Percentiles rank a stretch among this genome's conserved stretches.
Conservation (phyloP, 2,797 vertebrate species). For the Triplophysa yarkandensis region DNA sequence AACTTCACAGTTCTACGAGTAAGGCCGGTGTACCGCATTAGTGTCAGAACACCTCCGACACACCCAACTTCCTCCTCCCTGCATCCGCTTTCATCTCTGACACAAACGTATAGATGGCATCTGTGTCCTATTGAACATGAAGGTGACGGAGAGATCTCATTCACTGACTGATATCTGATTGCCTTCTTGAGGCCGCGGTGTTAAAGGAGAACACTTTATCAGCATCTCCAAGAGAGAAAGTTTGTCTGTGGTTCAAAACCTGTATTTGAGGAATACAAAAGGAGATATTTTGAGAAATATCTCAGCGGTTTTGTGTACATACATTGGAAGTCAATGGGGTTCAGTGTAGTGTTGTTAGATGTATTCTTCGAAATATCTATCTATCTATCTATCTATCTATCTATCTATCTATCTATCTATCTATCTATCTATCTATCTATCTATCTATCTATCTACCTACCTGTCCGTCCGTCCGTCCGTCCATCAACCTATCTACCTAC, state of each 20-base stretch:
- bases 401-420: too few species aligned
- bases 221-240: slow-evolving; percentile 10
- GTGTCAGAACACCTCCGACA: slow-evolving; percentile 75
- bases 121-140: slow-evolving; percentile 71
- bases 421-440: too few species aligned
- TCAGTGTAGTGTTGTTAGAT: too few species aligned
- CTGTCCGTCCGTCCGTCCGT: too few species aligned
- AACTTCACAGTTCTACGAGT: slow-evolving; percentile 81
- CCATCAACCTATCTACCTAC: too few species aligned
- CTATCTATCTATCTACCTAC: too few species aligned
- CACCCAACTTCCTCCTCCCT: slow-evolving; percentile 70
- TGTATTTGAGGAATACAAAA: too few species aligned
- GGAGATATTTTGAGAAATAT: too few species aligned
- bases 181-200: slow-evolving; percentile 55
- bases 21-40: slow-evolving; percentile 81
- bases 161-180: slow-evolving; percentile 68
- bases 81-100: slow-evolving; percentile 84
- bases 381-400: not conserved
- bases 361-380: not conserved
- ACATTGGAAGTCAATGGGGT: too few species aligned
- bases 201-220: slow-evolving; percentile 56
- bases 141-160: slow-evolving; percentile 69
- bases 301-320: too few species aligned
- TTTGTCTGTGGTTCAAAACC: not conserved
- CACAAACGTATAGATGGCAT: slow-evolving; percentile 77